Evolutionary conservation across 2,113 vertebrate genomes (phyloP).

Genomic region (Psittacara wagleri): DNA sequence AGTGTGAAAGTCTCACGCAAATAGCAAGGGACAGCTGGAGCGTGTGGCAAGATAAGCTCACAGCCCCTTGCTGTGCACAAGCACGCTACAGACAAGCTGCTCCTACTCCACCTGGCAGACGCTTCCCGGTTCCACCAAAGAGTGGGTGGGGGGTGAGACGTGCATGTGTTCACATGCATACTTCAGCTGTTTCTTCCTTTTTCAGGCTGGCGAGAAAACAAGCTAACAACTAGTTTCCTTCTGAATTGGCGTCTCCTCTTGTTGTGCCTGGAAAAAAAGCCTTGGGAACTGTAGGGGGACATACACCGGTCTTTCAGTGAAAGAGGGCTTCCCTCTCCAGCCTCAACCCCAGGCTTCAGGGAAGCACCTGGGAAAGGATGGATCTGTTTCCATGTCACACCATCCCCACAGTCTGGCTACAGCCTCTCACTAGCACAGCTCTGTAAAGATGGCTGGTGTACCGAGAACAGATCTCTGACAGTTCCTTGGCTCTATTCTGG

Average conservation of each 20-base stretch:
- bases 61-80: constrained; percentile 35
- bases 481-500: neutral
- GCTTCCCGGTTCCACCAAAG: neutral
- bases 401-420: neutral
- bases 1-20: constrained; percentile 12
- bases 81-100: constrained; percentile 37
- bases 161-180: neutral
- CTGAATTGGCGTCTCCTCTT: neutral
- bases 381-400: neutral
- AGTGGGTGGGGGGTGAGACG: neutral
- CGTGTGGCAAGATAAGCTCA: neutral
- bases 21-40: constrained; percentile 36
- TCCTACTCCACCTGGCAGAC: constrained; percentile 37
- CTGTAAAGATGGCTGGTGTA: neutral
- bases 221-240: neutral
- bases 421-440: neutral
- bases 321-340: neutral
- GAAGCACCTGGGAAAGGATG: neutral
- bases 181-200: neutral
- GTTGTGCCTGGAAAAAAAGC: neutral
- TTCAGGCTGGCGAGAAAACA: neutral
- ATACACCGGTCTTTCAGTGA: neutral
- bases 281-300: neutral
- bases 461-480: neutral
- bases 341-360: neutral